phyloP scores from a whole-genome alignment of 2,888 invertebrate species.

The Lagria hirta region DNA sequence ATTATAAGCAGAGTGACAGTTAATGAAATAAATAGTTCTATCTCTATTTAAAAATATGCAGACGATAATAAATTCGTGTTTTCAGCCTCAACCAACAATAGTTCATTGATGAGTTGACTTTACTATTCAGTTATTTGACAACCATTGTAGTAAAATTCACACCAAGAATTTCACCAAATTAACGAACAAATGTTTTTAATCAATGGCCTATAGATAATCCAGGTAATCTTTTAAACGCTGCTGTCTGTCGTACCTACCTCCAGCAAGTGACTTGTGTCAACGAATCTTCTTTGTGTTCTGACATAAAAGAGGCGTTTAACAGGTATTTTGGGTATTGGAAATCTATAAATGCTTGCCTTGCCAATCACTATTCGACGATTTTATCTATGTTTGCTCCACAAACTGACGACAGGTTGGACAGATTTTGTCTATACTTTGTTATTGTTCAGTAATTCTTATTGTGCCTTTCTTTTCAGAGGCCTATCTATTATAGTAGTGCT shows the following conservation, averaged over 20 bases:
- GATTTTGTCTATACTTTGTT: constrained; percentile 31
- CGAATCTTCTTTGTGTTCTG: constrained; percentile 42
- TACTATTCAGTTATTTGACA: constrained; percentile 41
- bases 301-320: constrained; percentile 47
- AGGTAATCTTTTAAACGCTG: constrained; percentile 48
- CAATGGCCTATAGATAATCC: constrained; percentile 47
- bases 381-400: constrained; percentile 39
- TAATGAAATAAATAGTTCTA: no score
- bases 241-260: constrained; percentile 42
- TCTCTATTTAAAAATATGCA: not conserved
- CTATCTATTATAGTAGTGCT: no score
- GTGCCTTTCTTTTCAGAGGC: no score
- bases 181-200: constrained; percentile 52
- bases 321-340: constrained; percentile 47
- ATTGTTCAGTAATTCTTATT: no score
- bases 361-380: constrained; percentile 36
- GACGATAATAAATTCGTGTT: not conserved
- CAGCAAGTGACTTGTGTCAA: constrained; percentile 46
- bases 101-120: constrained; percentile 39
- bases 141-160: constrained; percentile 38
- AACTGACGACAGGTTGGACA: constrained; percentile 44
- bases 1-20: no score
- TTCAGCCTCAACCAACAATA: constrained; percentile 14
- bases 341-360: constrained; percentile 37
- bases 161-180: constrained; percentile 48